Evolutionary conservation across 1,140 invertebrate genomes (phyloP).

Genomic region (Cyphomyrmex costatus): DNA sequence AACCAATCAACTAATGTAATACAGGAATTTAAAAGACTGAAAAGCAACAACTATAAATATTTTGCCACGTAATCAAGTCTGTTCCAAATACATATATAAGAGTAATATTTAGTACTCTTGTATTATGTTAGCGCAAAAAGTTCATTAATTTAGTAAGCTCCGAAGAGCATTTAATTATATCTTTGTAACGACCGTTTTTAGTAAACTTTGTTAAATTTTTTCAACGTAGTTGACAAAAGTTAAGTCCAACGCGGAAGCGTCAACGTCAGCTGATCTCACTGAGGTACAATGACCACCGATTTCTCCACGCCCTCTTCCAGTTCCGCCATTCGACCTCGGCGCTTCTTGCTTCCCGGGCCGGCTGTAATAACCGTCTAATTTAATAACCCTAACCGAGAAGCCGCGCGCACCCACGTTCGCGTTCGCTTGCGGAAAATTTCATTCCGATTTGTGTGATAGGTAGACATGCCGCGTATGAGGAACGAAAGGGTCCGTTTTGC

Average conservation of each 20-base stretch:
- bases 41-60: background rate
- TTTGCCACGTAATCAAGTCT: background rate
- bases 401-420: slow-evolving; percentile 69
- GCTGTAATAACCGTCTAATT: slow-evolving; percentile 73
- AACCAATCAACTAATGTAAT: too few relatives aligned
- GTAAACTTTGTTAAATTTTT: background rate
- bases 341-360: slow-evolving; percentile 39
- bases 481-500: slow-evolving; percentile 28
- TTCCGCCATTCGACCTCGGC: slow-evolving; percentile 31
- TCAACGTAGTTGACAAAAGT: background rate
- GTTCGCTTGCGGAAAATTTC: slow-evolving; percentile 75
- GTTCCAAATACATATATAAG: background rate
- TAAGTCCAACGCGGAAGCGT: background rate
- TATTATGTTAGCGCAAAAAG: background rate
- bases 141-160: slow-evolving; percentile 2
- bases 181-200: background rate
- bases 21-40: background rate
- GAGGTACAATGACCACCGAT: slow-evolving; percentile 22
- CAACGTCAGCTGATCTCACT: background rate
- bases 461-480: slow-evolving; percentile 55
- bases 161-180: background rate
- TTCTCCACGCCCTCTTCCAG: slow-evolving; percentile 19
- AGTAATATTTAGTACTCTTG: background rate
- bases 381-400: slow-evolving; percentile 64
- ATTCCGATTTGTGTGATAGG: slow-evolving; percentile 74